Evolutionary conservation across 2,797 vertebrate genomes (phyloP), one percentile per base, ranked within the genome.

Genomic region (Lophius americanus): DNA sequence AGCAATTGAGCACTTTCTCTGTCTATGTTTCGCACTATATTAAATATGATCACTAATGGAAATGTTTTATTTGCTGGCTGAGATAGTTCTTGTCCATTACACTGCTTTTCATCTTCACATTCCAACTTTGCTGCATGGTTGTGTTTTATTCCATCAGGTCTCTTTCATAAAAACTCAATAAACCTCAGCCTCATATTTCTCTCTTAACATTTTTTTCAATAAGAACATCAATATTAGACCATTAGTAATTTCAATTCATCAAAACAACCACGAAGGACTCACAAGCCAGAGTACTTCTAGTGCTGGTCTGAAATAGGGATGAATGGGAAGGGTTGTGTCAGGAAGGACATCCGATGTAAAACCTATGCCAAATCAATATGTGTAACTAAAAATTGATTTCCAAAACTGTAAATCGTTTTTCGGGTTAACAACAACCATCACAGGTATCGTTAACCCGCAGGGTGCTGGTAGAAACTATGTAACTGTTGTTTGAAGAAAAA

Each of bases 61-160:
- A 83, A 82, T 72, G 64, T 65, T 41, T 65, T 70, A 79, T 79
- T 84, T 77, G 42, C 66, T 61, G 51, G 54, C 77, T 50, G 79
- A 83, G 51, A 52, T 68, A 12, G 42, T 50, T 64, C 48, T 64
- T 62, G 61, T 70, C 75, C 62, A 72, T 70, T 42, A 41, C 41
- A 54, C 47, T 51, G 58, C 62, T 60, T 75, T 81, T 69, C 64
- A 82, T 67, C 73, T 78, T 69, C 41, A 60, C 65, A 60, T 79
- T 70, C 36, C 70, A 64, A 77, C 23, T 73, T 68, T 83, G n/a
- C 72, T 70, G 63, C 64, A 72, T 12, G 12, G 51, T 51, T 65
- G 52, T 64, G 76, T 85, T 79, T 79, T 23, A 58, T 78, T 76
- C 84, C 78, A 83, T 84, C 81, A 87, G 73, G 65, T 70, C 64